These are phyloP conservation scores for Drosophila sulfurigaster DNA, from an alignment of 1,140 invertebrate species.

Conservation along the genomic window DNA sequence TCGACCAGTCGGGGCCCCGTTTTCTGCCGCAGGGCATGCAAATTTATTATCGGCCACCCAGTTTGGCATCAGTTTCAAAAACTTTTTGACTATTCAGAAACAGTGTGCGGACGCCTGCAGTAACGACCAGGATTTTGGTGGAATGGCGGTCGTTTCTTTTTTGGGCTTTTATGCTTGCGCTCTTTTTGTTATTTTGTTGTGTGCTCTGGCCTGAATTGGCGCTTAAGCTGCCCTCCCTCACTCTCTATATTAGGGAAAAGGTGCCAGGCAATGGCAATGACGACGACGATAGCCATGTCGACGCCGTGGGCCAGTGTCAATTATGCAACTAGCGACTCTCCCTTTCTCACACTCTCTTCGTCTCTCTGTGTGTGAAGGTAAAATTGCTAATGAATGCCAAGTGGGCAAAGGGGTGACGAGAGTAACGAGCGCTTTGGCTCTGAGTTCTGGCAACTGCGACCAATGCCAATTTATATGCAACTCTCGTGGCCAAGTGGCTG, in stretches of 20 bases:
- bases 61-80: conserved; percentile 80
- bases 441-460: conserved; percentile 29
- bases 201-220: conserved; percentile 57
- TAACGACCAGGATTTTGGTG: conserved; percentile 4
- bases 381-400: conserved; percentile 76
- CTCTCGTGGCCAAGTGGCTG: conserved; percentile 52
- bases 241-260: conserved; percentile 18
- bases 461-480: conserved; percentile 78
- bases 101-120: conserved; percentile 24
- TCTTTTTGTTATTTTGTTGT: conserved; percentile 26
- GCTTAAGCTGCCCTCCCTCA: conserved; percentile 35
- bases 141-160: conserved; percentile 10
- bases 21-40: conserved; percentile 56
- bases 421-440: conserved; percentile 25
- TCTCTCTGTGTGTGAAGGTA: conserved; percentile 45
- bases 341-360: too few species aligned
- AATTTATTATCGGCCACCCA: conserved; percentile 74
- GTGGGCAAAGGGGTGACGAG: conserved; percentile 52
- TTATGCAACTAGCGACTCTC: conserved; percentile 71
- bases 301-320: conserved; percentile 53
- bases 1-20: background rate
- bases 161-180: conserved; percentile 19
- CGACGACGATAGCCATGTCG: conserved; percentile 26
- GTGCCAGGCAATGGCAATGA: conserved; percentile 27
- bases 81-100: conserved; percentile 74